phyloP scores from a whole-genome alignment of 2,797 vertebrate genomes.

The Masticophis lateralis region DNA sequence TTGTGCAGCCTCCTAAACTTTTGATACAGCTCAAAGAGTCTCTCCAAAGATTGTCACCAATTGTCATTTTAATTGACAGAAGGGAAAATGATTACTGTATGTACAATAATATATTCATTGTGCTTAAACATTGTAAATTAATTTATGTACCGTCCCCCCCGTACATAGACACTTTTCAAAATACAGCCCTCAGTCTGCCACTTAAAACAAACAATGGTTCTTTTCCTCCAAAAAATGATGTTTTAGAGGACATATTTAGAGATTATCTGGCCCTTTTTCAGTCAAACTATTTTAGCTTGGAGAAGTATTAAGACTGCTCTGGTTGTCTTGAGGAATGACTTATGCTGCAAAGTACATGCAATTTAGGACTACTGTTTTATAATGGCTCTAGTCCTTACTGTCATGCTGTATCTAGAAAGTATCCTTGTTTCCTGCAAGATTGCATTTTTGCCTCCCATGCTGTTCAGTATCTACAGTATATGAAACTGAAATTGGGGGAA shows the following conservation, averaged over 20 bases:
- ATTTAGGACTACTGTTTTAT: neutral
- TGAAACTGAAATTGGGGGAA: neutral
- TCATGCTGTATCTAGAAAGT: neutral
- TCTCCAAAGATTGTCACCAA: neutral
- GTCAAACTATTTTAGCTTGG: neutral
- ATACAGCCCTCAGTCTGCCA: neutral
- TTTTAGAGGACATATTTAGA: neutral
- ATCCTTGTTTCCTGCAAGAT: neutral
- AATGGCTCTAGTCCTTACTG: neutral
- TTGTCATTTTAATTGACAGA: neutral
- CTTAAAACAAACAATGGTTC: neutral
- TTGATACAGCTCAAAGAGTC: neutral
- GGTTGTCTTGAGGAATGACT: neutral
- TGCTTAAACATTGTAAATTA: neutral
- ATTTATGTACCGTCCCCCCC: neutral
- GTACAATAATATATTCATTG: neutral
- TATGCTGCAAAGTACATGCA: neutral
- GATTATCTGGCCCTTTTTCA: neutral
- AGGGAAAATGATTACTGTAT: neutral
- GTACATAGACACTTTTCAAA: neutral
- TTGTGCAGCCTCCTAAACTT: neutral
- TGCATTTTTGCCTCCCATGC: neutral
- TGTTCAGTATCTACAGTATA: neutral
- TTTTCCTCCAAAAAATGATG: neutral
- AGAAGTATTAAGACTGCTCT: neutral